Evolutionary conservation across 2,888 invertebrate genomes (phyloP).

Genomic region (Ellobium chinense): DNA sequence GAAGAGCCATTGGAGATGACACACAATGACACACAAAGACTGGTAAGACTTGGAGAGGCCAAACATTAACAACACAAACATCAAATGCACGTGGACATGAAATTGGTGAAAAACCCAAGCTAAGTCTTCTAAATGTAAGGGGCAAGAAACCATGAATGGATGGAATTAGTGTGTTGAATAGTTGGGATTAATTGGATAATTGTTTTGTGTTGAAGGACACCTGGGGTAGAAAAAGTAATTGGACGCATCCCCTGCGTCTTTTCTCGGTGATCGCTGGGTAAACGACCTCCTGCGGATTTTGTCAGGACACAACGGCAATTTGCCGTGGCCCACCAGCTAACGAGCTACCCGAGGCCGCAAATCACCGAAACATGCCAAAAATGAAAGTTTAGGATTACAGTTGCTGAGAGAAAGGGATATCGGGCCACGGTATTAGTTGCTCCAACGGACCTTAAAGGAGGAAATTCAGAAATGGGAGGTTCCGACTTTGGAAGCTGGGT

Average conservation of each 20-base stretch:
- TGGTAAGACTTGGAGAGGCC: no score
- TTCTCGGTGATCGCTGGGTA: neutral
- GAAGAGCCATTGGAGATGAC: no score
- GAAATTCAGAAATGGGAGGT: constrained; percentile 2
- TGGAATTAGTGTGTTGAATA: no score
- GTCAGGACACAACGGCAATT: constrained; percentile 12
- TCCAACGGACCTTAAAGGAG: neutral
- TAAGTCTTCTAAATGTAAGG: no score
- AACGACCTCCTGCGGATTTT: constrained; percentile 19
- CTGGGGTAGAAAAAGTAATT: neutral
- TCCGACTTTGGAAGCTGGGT: neutral
- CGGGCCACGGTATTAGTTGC: constrained; percentile 14
- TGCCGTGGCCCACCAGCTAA: constrained; percentile 21
- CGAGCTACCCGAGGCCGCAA: constrained; percentile 2
- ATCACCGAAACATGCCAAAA: constrained; percentile 5
- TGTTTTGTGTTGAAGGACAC: neutral
- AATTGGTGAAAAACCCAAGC: no score
- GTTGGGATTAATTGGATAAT: constrained; percentile 20
- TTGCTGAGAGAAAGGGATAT: constrained; percentile 3
- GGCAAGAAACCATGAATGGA: no score
- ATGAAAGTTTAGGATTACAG: constrained; percentile 38
- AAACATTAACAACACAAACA: no score
- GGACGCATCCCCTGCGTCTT: neutral
- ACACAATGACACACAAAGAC: no score
- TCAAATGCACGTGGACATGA: no score